Conservation (phyloP, 2,113 vertebrate species). For the Strigops habroptila region DNA sequence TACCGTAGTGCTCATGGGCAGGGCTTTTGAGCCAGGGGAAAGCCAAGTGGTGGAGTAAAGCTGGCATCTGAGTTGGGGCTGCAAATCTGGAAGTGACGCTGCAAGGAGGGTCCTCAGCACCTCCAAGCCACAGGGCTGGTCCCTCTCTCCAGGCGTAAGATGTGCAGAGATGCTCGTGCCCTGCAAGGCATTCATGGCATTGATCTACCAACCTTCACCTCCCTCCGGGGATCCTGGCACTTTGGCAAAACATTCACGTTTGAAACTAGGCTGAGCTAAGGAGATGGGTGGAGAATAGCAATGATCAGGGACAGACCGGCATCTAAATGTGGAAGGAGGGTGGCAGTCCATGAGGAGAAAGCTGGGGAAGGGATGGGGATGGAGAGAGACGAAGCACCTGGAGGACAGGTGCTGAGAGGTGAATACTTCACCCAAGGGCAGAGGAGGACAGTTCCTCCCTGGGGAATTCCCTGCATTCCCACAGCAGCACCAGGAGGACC, state of each 20-base stretch:
- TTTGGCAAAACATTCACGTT: background rate
- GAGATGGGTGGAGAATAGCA: slow-evolving; percentile 12
- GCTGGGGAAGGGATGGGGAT: background rate
- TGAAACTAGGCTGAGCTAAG: slow-evolving; percentile 19
- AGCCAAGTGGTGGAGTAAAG: background rate
- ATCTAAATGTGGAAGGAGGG: background rate
- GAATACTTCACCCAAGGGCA: background rate
- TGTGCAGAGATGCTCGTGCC: background rate
- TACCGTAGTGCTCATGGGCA: background rate
- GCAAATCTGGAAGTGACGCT: background rate
- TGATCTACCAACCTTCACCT: slow-evolving; percentile 20
- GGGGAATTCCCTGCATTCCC: background rate
- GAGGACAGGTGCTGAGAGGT: background rate
- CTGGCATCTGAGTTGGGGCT: background rate
- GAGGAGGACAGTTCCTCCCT: background rate
- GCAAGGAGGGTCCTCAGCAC: background rate
- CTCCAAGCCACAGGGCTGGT: background rate
- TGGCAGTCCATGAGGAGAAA: background rate
- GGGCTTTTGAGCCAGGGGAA: background rate
- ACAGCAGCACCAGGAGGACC: background rate
- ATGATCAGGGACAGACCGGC: slow-evolving; percentile 8
- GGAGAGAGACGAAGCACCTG: background rate
- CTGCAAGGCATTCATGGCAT: background rate
- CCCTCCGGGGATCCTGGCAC: background rate
- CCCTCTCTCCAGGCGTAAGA: background rate